phyloP scores from a whole-genome alignment of 2,797 vertebrate genomes.

The Chaunax sp. region DNA sequence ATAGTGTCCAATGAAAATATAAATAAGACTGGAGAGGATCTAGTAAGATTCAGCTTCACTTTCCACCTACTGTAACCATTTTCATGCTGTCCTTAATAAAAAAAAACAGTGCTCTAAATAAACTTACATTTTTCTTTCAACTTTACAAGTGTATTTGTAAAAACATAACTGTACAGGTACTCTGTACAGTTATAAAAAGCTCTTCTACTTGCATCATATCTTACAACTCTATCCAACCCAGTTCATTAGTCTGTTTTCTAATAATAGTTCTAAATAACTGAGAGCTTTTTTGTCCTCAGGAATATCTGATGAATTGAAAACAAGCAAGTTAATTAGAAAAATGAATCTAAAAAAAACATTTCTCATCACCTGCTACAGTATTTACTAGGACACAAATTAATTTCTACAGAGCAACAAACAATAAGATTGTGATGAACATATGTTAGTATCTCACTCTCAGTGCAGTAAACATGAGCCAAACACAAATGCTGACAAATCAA shows the following conservation, averaged over 20 bases:
- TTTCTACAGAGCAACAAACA: conserved; percentile 10
- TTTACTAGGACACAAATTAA: conserved; percentile 4
- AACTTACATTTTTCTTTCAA: too few relatives aligned
- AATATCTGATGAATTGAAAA: background rate
- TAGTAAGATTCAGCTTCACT: background rate
- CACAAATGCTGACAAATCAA: conserved; percentile 44
- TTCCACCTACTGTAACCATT: too few relatives aligned
- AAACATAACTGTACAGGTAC: background rate
- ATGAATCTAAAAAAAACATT: background rate
- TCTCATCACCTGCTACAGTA: background rate
- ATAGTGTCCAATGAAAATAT: background rate
- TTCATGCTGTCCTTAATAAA: too few relatives aligned
- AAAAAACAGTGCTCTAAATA: too few relatives aligned
- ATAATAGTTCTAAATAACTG: background rate
- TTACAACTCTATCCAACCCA: background rate
- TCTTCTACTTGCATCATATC: background rate
- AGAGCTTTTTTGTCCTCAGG: too few relatives aligned
- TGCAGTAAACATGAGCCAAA: too few relatives aligned
- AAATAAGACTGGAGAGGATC: background rate
- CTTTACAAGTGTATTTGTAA: background rate
- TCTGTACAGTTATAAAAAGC: too few relatives aligned
- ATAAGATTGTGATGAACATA: conserved; percentile 26
- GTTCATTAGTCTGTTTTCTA: too few relatives aligned
- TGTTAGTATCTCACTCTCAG: conserved; percentile 29
- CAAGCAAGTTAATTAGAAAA: conserved; percentile 9